phyloP scores from a whole-genome alignment of 2,888 invertebrate species.

The Hypercompe scribonia region DNA sequence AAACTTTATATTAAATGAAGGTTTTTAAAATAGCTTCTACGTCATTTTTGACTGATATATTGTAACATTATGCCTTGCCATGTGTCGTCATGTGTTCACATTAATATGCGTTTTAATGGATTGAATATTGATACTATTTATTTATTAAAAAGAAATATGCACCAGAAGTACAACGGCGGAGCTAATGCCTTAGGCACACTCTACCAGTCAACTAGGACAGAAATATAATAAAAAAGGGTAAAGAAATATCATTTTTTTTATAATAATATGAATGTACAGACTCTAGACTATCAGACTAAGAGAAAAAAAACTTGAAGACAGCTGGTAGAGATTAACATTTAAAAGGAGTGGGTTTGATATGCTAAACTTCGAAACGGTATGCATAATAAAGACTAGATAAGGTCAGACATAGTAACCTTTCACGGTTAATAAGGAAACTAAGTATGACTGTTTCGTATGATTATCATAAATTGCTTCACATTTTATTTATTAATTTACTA shows the following conservation, averaged over 20 bases:
- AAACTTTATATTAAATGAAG: neutral
- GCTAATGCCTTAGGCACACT: too few species aligned
- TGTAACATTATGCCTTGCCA: too few species aligned
- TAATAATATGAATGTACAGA: neutral
- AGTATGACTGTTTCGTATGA: neutral
- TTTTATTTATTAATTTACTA: neutral
- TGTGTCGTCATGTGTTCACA: too few species aligned
- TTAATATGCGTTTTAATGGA: too few species aligned
- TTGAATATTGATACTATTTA: too few species aligned
- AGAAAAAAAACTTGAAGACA: neutral
- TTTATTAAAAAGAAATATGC: too few species aligned
- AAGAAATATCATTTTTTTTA: too few species aligned
- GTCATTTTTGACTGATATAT: neutral
- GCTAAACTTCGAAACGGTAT: neutral
- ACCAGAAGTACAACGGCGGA: too few species aligned
- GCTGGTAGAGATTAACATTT: neutral
- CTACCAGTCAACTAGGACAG: too few species aligned
- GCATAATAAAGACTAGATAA: neutral
- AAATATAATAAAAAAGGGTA: too few species aligned
- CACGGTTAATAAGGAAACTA: neutral
- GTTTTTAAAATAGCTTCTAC: neutral
- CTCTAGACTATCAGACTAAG: neutral
- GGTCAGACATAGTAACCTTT: neutral
- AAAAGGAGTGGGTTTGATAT: neutral
- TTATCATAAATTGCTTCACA: neutral